Evolutionary conservation across 2,113 vertebrate species (phyloP).

Genomic region (Phrynosoma blainvillii): DNA sequence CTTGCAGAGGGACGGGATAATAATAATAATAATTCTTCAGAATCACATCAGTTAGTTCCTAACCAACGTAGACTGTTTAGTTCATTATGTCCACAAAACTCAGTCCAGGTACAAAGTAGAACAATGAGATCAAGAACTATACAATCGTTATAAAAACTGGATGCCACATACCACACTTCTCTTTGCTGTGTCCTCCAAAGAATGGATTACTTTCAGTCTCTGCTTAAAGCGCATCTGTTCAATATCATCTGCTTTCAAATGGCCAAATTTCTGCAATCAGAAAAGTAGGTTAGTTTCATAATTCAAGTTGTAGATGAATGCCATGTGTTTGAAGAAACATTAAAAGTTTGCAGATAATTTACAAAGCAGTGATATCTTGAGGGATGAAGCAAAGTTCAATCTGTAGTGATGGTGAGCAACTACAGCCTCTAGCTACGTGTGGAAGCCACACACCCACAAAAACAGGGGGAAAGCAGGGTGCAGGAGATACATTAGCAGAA

Average conservation of each 20-base stretch:
- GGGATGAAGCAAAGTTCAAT: neutral
- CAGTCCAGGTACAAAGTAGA: neutral
- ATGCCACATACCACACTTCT: slow-evolving; percentile 90
- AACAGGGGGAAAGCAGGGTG: no score
- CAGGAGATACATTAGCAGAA: neutral
- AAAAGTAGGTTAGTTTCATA: slow-evolving; percentile 38
- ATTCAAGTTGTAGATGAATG: neutral
- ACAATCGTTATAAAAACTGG: neutral
- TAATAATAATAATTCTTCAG: neutral
- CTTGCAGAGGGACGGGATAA: no score
- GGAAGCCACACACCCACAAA: neutral
- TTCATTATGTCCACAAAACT: neutral
- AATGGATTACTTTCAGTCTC: slow-evolving; percentile 97
- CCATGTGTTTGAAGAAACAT: neutral
- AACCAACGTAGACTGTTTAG: slow-evolving; percentile 1
- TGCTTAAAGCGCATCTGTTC: slow-evolving; percentile 99
- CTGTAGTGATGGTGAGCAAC: neutral
- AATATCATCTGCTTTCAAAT: slow-evolving; percentile 88
- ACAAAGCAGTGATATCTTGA: slow-evolving; percentile 10
- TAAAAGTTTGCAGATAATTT: neutral
- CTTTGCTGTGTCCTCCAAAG: slow-evolving; percentile 95
- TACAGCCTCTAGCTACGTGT: neutral
- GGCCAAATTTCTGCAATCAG: slow-evolving; percentile 86
- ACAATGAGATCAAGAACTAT: neutral
- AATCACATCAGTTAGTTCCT: slow-evolving; percentile 21